These are phyloP conservation scores for Eumaeus atala DNA, from an alignment of 1,140 invertebrate genomes.

Conservation along the genomic window DNA sequence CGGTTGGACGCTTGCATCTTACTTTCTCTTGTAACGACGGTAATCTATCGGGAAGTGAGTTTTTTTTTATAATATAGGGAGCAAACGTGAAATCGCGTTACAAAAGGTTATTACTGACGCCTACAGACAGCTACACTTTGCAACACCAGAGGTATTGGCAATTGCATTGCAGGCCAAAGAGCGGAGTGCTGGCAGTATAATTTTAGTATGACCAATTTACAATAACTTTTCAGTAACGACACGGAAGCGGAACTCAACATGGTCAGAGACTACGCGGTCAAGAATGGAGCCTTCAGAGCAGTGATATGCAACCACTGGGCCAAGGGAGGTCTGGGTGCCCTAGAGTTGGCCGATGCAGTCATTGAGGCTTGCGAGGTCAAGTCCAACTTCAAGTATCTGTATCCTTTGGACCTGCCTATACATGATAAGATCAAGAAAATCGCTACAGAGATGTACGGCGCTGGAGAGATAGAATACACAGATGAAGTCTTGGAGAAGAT, in stretches of 20 bases:
- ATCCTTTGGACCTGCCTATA: slow-evolving; percentile 85
- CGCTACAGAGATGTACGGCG: slow-evolving; percentile 97
- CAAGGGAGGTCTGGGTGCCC: slow-evolving; percentile 90
- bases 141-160: too few relatives aligned
- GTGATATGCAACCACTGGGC: slow-evolving; percentile 94
- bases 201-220: not conserved
- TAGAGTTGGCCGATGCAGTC: slow-evolving; percentile 90
- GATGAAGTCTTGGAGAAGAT: slow-evolving; percentile 81
- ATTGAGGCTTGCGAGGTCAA: slow-evolving; percentile 81
- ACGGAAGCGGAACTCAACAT: slow-evolving; percentile 89
- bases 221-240: slow-evolving; percentile 81
- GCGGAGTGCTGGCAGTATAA: too few relatives aligned
- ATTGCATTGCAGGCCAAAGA: too few relatives aligned
- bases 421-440: slow-evolving; percentile 93
- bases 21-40: too few relatives aligned
- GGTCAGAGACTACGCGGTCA: slow-evolving; percentile 81
- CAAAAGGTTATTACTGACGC: too few relatives aligned
- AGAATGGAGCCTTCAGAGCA: slow-evolving; percentile 89
- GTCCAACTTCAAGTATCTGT: slow-evolving; percentile 85
- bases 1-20: too few relatives aligned
- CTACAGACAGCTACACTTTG: too few relatives aligned
- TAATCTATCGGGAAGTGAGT: too few relatives aligned
- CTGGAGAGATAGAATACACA: slow-evolving; percentile 86
- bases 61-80: too few relatives aligned
- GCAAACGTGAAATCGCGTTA: too few relatives aligned